These are phyloP conservation scores for Rugalucina vietnamica DNA, from an alignment of 2,888 invertebrate genomes.

Conservation along the genomic window DNA sequence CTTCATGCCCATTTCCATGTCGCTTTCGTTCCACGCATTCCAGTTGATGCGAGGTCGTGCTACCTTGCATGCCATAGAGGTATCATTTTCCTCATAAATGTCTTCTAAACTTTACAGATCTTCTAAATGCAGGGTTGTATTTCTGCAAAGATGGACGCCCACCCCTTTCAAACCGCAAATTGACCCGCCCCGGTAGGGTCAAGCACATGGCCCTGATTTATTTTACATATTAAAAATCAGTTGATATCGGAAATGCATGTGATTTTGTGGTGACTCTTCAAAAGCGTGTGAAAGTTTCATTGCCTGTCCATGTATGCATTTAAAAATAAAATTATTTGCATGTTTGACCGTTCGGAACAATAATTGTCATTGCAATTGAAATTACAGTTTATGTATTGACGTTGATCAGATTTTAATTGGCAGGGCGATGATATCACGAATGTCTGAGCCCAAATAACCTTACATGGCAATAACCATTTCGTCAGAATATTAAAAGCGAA, in stretches of 20 bases:
- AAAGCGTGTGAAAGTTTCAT: slow-evolving; percentile 5
- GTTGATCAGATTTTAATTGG: slow-evolving; percentile 7
- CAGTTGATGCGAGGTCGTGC: background rate
- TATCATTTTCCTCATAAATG: background rate
- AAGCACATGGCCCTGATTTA: background rate
- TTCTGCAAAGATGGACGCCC: background rate
- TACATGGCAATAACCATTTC: slow-evolving; percentile 8
- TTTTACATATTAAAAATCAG: background rate
- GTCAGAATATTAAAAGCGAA: background rate
- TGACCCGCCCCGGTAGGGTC: background rate
- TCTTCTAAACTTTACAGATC: background rate
- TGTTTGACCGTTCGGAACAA: background rate
- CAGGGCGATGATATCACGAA: background rate
- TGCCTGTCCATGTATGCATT: background rate
- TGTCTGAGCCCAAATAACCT: background rate
- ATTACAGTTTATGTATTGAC: slow-evolving; percentile 1
- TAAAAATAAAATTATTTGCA: slow-evolving; percentile 8
- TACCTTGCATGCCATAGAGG: background rate
- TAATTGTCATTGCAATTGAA: background rate
- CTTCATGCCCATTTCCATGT: too few species aligned
- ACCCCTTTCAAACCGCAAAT: background rate
- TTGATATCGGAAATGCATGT: background rate
- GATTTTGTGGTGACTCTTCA: background rate
- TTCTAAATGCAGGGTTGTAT: background rate
- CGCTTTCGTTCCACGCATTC: too few species aligned